Evolutionary conservation across 2,888 invertebrate species (phyloP), one percentile per base, ranked within the genome.

Genomic region (Cordilura impudica): DNA sequence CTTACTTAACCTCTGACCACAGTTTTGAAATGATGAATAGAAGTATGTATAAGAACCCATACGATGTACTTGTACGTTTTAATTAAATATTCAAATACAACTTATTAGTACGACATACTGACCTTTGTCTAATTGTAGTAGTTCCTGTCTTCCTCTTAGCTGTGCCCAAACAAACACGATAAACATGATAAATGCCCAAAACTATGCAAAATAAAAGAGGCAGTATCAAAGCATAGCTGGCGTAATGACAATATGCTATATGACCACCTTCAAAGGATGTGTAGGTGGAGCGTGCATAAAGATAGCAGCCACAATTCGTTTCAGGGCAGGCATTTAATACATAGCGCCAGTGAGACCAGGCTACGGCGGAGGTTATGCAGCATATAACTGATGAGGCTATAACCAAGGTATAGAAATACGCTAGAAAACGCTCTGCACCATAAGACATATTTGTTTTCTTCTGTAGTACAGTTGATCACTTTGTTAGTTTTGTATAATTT

Each of bases 111-210:
- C 26, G 14, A 39, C n/a, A 39, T 56, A 82, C 82, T 82, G 77
- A 90, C 90, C 90, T 88, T 81, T 90, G 90, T 70, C 86, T 81
- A 10, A 90, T 85, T 31, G 88, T 88, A 12, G 87, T 85, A n/a
- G 88, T 86, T 79, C 88, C 89, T 21, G 85, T 81, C 80, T 87
- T 87, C 47, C 86, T 85, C 82, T 92, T 89, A 4, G 92, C 92
- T 84, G 91, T 91, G 83, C 91, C 92, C 75, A 93, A 92, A 83
- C 93, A 93, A 18, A 94, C 93, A 86, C 94, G 91, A 86, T 93
- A 93, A 84, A 93, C 93, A 87, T 94, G 94, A 84, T 93, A 94
- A 73, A 93, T 89, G 3, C 92, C 91, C 90, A 94, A 91, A n/a
- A 93, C 91, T 6, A 93, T 85, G 18, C 92, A 91, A 85, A 93